These are phyloP conservation scores for Drosophila ohnishii DNA, from an alignment of 1,140 invertebrate species.

Conservation along the genomic window DNA sequence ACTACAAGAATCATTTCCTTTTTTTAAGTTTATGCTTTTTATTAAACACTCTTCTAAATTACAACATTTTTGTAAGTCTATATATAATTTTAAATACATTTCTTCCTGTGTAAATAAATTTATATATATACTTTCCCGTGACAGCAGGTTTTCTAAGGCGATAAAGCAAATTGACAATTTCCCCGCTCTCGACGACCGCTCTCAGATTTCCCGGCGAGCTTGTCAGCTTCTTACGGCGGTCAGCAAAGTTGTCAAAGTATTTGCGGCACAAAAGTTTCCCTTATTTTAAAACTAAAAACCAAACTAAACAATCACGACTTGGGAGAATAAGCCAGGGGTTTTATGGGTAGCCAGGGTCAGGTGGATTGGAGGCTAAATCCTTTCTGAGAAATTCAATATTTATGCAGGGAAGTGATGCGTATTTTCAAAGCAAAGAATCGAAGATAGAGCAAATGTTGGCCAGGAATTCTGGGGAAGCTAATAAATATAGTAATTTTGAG, in stretches of 20 bases:
- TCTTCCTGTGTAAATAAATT: not conserved
- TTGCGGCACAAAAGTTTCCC: constrained; percentile 66
- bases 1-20: not conserved
- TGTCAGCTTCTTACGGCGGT: constrained; percentile 46
- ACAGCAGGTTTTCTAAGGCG: constrained; percentile 45
- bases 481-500: not conserved
- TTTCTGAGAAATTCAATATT: constrained; percentile 30
- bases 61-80: not conserved
- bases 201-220: constrained; percentile 31
- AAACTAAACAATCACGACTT: constrained; percentile 44
- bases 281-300: constrained; percentile 64
- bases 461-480: not conserved
- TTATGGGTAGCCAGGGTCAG: not conserved
- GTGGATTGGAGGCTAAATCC: constrained; percentile 16
- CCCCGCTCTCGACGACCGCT: constrained; percentile 37
- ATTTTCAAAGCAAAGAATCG: not conserved
- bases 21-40: not conserved
- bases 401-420: not conserved
- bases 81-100: not conserved
- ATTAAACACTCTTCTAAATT: too few relatives aligned
- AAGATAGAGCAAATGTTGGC: too few relatives aligned
- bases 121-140: not conserved
- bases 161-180: constrained; percentile 72
- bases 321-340: constrained; percentile 38
- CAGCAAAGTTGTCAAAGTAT: constrained; percentile 56